Base-by-base conservation (phyloP, 2,888 invertebrate genomes). In the Leptarthrus brevirostris region DNA sequence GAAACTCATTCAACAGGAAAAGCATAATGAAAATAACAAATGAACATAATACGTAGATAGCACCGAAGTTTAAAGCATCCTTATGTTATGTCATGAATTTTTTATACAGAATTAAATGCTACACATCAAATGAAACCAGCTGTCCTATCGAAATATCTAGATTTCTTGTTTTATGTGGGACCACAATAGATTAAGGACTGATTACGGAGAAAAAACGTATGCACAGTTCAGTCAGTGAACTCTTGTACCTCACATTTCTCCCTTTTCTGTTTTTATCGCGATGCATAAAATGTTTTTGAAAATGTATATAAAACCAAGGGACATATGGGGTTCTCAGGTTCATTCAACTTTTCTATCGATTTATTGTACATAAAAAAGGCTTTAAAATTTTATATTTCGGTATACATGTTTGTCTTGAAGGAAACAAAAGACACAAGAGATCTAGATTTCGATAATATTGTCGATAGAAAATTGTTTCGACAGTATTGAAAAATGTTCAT, bases 321-420 rank as follows among this genome's bases (percentile, higher is more conserved):
- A 40, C 61, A 61, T 16, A 40, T 61, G 36, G 34, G 34, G 16
- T 20, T 5, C 36, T 16, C n/a, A 20, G 12, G 61, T 61, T 61
- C 61, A 22, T 40, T 40, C 36, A 61, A 61, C 61, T 61, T 61
- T 61, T 61, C 40, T 20, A 61, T 61, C 61, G 61, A 61, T 61
- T 61, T 36, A 12, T 30, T 30, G 30, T 30, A 34, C 18, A 61
- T 61, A 61, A 61, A 61, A 34, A 16, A 26, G 61, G n/a, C 34
- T n/a, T n/a, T n/a, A n/a, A n/a, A n/a, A n/a, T n/a, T n/a, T n/a
- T n/a, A n/a, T n/a, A n/a, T n/a, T n/a, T n/a, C n/a, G n/a, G n/a
- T n/a, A n/a, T n/a, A n/a, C n/a, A n/a, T n/a, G n/a, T n/a, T n/a
- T n/a, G n/a, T n/a, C n/a, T n/a, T n/a, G n/a, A n/a, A n/a, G n/a